A percentile compares a stretch with the other conserved stretches of the same genome.
Conservation (phyloP, 2,888 invertebrate species). For the Ennomos erosarius region DNA sequence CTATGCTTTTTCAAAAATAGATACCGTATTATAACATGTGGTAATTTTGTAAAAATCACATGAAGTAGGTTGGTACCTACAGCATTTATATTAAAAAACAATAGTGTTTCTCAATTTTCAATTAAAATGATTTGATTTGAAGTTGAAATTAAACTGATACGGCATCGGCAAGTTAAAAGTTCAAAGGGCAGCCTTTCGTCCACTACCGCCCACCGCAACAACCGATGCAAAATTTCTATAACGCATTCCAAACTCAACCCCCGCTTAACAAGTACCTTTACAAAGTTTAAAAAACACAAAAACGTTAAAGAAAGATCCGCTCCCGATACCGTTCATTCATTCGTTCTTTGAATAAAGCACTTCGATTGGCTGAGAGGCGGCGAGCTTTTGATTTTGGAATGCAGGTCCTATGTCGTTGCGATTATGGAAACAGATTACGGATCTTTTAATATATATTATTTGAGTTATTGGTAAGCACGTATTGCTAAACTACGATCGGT, state of each 20-base stretch:
- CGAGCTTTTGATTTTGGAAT: conserved; percentile 59
- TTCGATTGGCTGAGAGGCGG: conserved; percentile 76
- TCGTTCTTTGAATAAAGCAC: conserved; percentile 59
- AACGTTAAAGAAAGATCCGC: conserved; percentile 79
- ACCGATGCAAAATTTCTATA: conserved; percentile 39
- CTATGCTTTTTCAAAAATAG: too few relatives aligned
- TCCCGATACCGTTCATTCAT: conserved; percentile 72
- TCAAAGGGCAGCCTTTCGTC: too few relatives aligned
- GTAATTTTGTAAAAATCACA: too few relatives aligned
- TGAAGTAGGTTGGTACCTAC: too few relatives aligned
- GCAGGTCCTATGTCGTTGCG: conserved; percentile 34
- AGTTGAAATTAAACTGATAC: too few relatives aligned
- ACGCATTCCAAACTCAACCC: conserved; percentile 60
- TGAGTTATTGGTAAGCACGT: conserved; percentile 25
- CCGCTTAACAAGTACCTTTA: conserved; percentile 68
- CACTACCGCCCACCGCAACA: conserved; percentile 16
- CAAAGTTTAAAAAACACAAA: conserved; percentile 52
- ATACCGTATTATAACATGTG: too few relatives aligned
- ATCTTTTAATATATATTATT: conserved; percentile 30
- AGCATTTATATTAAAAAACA: too few relatives aligned
- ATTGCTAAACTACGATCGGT: conserved; percentile 2
- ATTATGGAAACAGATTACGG: conserved; percentile 22
- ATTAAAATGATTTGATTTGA: too few relatives aligned
- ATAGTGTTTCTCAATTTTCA: too few relatives aligned
- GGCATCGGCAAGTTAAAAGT: too few relatives aligned